Percentiles rank a stretch among this genome's conserved stretches.
Conservation (phyloP, 2,888 invertebrate species). For the Tenthredo notha region DNA sequence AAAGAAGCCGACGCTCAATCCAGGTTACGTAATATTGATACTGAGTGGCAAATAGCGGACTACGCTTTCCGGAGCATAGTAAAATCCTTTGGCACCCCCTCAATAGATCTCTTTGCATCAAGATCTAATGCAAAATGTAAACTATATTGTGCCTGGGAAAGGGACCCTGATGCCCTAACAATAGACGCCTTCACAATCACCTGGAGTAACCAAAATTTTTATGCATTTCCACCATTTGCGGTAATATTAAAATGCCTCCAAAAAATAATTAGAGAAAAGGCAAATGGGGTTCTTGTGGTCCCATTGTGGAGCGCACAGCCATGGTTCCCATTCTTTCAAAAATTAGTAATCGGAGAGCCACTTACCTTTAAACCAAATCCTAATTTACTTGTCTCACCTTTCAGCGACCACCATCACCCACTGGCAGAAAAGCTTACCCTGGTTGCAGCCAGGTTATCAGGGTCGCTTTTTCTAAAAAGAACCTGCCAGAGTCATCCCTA, state of each 20-base stretch:
- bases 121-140: slow-evolving; percentile 33
- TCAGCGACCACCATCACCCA: neutral
- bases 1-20: no score
- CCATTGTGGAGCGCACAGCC: slow-evolving; percentile 24
- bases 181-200: slow-evolving; percentile 32
- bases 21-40: no score
- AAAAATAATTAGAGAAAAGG: slow-evolving; percentile 35
- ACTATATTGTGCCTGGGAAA: slow-evolving; percentile 35
- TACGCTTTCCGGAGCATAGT: slow-evolving; percentile 7
- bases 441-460: slow-evolving; percentile 17
- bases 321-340: slow-evolving; percentile 32
- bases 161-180: neutral
- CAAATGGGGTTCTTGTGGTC: slow-evolving; percentile 30
- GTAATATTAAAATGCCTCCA: neutral
- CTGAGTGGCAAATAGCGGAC: slow-evolving; percentile 36
- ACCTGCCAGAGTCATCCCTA: neutral
- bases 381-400: neutral
- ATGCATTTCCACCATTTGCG: slow-evolving; percentile 41
- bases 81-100: slow-evolving; percentile 36
- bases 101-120: slow-evolving; percentile 28
- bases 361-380: slow-evolving; percentile 1
- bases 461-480: neutral
- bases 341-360: neutral
- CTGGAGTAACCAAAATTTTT: slow-evolving; percentile 26
- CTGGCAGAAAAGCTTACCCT: slow-evolving; percentile 7